Evolutionary conservation across 2,113 vertebrate species (phyloP), one percentile per base, ranked within the genome.

Genomic region (Acrocephalus arundinaceus): DNA sequence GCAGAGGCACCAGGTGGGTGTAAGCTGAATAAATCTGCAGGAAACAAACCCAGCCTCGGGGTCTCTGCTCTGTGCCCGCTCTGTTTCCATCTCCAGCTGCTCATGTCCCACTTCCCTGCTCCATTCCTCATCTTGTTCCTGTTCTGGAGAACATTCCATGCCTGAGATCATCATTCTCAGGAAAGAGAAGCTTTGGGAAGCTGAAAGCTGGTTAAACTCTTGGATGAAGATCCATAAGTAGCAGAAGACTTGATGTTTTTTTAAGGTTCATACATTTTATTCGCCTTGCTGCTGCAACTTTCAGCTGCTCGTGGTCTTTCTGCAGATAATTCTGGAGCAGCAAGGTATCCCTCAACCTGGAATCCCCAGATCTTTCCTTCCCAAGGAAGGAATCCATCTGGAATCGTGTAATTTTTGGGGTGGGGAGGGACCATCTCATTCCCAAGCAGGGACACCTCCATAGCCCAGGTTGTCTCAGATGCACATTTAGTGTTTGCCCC

Each of bases 401-500:
- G n/a, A 41, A n/a, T 51, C 7, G 2, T 22, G 35, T 45, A 35
- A 35, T 49, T 18, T 28, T 70, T 51, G 4, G 66, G 55, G 20
- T 71, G 24, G 30, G 45, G 49, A 70, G 19, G 35, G 35, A 59
- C 11, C 13, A 33, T 27, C 18, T 17, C 1, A 2, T 6, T 49
- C 45, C 28, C 55, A 48, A 43, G 65, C 28, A 13, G 54, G 43
- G 43, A 22, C 28, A 41, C 35, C 45, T 51, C 23, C 13, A 28
- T 3, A 41, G 11, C 31, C 48, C 67, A 52, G 31, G 25, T 9
- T 19, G 31, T 8, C 7, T 80, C 31, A 6, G 24, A 2, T 0
- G 4, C 27, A 30, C 4, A 0, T 33, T 49, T 11, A 16, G 23
- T 8, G 51, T 57, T 3, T 4, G 13, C 13, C 39, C 80, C 2